Evolutionary conservation across 2,888 invertebrate species (phyloP), one percentile per base, ranked within the genome.

Genomic region (Philereme vetulata): DNA sequence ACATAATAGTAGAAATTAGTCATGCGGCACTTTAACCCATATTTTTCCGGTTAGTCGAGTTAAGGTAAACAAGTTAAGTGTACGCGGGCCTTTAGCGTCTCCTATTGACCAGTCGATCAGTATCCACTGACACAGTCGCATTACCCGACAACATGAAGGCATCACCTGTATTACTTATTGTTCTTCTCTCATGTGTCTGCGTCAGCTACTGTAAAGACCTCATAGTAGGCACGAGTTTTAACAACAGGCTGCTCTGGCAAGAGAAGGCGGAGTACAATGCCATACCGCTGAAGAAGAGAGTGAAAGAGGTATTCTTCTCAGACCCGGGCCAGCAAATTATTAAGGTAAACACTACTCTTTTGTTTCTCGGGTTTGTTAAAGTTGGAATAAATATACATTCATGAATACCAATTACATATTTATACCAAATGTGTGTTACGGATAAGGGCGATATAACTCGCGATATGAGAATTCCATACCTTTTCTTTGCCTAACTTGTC

Each of bases 271-370:
- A 90, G 56, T 91, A 90, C 71, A 88, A 82, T 71, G 75, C 88
- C 4, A 86, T 91, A 62, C 92, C 90, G 4, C 72, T 91, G 4
- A 91, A 90, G 73, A 92, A 92, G 67, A 81, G 91, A 65, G 90
- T 90, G 56, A 92, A 92, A 69, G 91, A 92, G 72, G 85, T 85
- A 11, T 92, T 92, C 74, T 92, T 64, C 64, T 85, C 86, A 1
- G 91, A 92, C 65, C 85, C 91, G 1, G 89, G 86, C 47, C 90
- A 92, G 57, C 90, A 90, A 76, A 81, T 85, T 58, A 90, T 92
- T 56, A 92, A 90, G 90, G 91, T 91, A 80, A 70, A 49, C n/a
- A 42, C 11, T 35, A 8, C n/a, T 42, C n/a, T 8, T n/a, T 42
- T 46, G n/a, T 43, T 21, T 36, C 40, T 8, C 8, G 4, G 51